Conservation (phyloP, 2,888 invertebrate genomes). For the Synergus gifuensis region DNA sequence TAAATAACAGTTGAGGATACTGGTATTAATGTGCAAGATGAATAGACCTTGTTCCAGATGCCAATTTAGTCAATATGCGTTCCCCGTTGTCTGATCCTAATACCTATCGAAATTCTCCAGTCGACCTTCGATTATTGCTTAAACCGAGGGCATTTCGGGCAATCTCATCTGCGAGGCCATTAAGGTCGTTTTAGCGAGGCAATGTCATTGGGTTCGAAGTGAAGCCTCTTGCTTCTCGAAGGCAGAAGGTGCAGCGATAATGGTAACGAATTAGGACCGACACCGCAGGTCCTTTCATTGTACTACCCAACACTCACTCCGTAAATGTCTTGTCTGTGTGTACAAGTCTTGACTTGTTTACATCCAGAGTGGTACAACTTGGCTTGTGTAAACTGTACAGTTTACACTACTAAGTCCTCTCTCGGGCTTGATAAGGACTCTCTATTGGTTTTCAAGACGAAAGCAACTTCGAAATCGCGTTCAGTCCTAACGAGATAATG, state of each 20-base stretch:
- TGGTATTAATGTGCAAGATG: slow-evolving; percentile 18
- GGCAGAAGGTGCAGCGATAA: slow-evolving; percentile 26
- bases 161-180: slow-evolving; percentile 20
- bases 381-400: neutral
- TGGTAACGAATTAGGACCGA: slow-evolving; percentile 15
- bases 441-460: neutral
- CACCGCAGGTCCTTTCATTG: neutral
- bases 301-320: neutral
- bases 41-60: slow-evolving; percentile 26
- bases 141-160: slow-evolving; percentile 63
- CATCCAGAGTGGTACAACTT: slow-evolving; percentile 6
- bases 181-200: slow-evolving; percentile 18
- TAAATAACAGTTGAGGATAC: neutral
- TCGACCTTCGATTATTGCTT: slow-evolving; percentile 60
- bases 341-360: slow-evolving; percentile 6
- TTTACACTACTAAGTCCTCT: neutral
- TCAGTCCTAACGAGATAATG: neutral
- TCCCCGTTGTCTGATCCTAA: slow-evolving; percentile 49
- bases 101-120: slow-evolving; percentile 58
- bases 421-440: neutral
- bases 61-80: slow-evolving; percentile 47
- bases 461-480: neutral
- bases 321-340: slow-evolving; percentile 13
- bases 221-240: neutral
- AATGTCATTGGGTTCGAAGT: neutral